These are phyloP conservation scores for Zapornia atra DNA, from an alignment of 2,113 vertebrate genomes.

Conservation along the genomic window DNA sequence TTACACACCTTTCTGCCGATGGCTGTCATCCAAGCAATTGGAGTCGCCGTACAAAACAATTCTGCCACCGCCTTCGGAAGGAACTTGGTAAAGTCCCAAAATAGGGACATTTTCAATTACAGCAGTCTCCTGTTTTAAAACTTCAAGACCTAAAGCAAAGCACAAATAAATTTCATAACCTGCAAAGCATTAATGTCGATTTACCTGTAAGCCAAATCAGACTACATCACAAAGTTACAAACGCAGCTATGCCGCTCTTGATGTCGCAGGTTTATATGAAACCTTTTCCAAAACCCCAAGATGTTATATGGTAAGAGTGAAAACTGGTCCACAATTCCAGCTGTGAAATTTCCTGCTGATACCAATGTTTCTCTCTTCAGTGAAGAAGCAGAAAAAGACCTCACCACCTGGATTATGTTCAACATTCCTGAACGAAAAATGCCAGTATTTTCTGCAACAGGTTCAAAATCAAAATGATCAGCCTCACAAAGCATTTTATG, in stretches of 20 bases:
- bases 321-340: neutral
- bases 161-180: neutral
- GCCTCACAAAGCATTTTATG: neutral
- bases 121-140: slow-evolving; percentile 94
- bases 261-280: neutral
- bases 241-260: neutral
- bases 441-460: neutral
- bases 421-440: neutral
- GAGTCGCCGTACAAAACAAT: slow-evolving; percentile 95
- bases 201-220: neutral
- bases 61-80: slow-evolving; percentile 88
- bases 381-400: neutral
- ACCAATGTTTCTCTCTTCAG: neutral
- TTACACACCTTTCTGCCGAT: slow-evolving; percentile 91
- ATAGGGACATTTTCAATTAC: slow-evolving; percentile 92
- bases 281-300: neutral
- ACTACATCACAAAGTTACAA: neutral
- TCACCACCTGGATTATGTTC: neutral
- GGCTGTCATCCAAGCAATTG: slow-evolving; percentile 97
- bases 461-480: neutral
- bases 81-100: slow-evolving; percentile 93
- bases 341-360: neutral
- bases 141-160: slow-evolving; percentile 86
- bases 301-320: neutral
- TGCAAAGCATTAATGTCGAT: neutral